These are phyloP conservation scores for Leguminivora glycinivorella DNA, from an alignment of 1,140 invertebrate species.

Conservation along the genomic window DNA sequence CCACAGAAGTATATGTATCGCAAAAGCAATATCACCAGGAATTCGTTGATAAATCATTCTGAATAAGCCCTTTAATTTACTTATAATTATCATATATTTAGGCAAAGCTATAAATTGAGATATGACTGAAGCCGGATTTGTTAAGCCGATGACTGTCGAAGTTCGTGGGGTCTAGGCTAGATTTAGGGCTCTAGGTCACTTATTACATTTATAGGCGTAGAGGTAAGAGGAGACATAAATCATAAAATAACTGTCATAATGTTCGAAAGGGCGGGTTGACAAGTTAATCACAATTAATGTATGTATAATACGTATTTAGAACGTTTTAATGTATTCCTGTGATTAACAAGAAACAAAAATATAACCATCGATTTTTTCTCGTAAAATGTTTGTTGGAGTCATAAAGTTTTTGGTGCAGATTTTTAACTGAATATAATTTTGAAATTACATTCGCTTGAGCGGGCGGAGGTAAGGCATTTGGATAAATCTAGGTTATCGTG, in stretches of 20 bases:
- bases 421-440: neutral
- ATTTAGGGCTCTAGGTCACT: conserved; percentile 7
- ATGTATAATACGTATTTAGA: too few species aligned
- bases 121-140: conserved; percentile 2
- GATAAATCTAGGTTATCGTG: conserved; percentile 14
- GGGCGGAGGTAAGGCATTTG: conserved; percentile 8
- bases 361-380: too few species aligned
- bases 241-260: neutral
- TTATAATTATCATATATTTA: conserved; percentile 7
- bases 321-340: too few species aligned
- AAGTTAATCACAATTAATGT: too few species aligned
- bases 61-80: conserved; percentile 14
- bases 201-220: neutral
- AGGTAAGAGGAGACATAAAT: neutral
- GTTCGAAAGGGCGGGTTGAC: too few species aligned
- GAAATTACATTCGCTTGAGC: neutral
- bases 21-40: neutral
- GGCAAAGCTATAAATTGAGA: conserved; percentile 12
- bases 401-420: neutral
- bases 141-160: conserved; percentile 23
- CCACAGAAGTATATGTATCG: neutral
- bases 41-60: neutral
- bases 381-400: too few species aligned
- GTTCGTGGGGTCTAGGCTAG: conserved; percentile 16
- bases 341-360: too few species aligned